Evolutionary conservation across 1,140 invertebrate species (phyloP).

Genomic region (Lordiphosa clarofinis): DNA sequence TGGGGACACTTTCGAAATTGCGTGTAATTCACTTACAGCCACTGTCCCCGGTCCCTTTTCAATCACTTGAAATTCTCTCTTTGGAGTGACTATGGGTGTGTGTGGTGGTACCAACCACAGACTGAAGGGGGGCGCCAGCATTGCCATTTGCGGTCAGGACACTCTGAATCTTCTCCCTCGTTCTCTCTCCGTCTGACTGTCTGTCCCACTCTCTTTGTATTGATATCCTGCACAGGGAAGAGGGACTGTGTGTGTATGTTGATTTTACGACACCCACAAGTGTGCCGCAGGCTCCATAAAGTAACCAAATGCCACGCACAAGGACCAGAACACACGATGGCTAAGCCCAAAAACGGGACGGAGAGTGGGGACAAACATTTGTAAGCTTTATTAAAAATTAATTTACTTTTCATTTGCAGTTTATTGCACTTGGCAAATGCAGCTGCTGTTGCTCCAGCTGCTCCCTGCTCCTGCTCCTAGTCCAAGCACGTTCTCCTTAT

Average conservation of each 20-base stretch:
- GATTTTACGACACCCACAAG: constrained; percentile 73
- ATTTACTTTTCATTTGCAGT: constrained; percentile 77
- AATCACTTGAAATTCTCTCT: too few species aligned
- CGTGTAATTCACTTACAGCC: too few species aligned
- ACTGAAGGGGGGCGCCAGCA: too few species aligned
- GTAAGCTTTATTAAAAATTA: constrained; percentile 74
- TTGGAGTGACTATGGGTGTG: too few species aligned
- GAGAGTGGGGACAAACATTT: constrained; percentile 29
- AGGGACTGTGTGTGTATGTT: constrained; percentile 33
- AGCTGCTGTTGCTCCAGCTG: constrained; percentile 3
- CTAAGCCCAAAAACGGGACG: constrained; percentile 2
- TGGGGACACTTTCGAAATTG: too few species aligned
- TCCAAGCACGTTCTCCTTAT: constrained; percentile 32
- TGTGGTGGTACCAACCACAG: too few species aligned
- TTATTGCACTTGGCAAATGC: constrained; percentile 69
- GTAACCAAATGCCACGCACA: constrained; percentile 55
- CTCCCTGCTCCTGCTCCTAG: constrained; percentile 1
- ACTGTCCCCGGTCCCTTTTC: too few species aligned
- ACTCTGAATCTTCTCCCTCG: background rate
- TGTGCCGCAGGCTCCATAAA: constrained; percentile 64
- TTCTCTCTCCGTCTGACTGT: background rate
- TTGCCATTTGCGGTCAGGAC: too few species aligned
- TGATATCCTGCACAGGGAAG: constrained; percentile 12
- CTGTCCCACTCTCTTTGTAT: constrained; percentile 4
- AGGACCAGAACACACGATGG: constrained; percentile 7